Base-by-base conservation (phyloP, 2,888 invertebrate species). In the Coenonympha arcania region DNA sequence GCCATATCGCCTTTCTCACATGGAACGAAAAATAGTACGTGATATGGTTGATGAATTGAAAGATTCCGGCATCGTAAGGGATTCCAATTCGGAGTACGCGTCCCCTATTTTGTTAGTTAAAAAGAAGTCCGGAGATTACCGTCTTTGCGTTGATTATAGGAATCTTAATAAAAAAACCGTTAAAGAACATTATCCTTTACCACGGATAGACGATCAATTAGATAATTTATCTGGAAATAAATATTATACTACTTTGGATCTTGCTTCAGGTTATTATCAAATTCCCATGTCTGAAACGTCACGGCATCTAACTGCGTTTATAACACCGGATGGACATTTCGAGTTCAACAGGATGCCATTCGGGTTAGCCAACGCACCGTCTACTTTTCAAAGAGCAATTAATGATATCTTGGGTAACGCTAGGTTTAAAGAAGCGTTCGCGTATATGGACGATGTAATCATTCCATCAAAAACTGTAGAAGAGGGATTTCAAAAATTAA, bases 71-170 rank as follows among this genome's bases (percentile, higher is more conserved):
- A 24, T 41, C 3, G 18, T 41, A 4, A 8, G 19, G 4, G n/a
- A 15, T 8, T 43, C 39, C 2, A 1, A 6, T 2, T 39, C 39
- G 2, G 4, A 6, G 1, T 39, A 39, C 6, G 39, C 39, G 0
- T 22, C 22, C 1, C 39, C 39, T 2, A 11, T 39, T 3, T 24
- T 39, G 1, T 15, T 46, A 20, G 48, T 48, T 2, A 40, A 33
- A 11, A 48, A 48, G 26, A 31, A 34, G 13, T 22, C 18, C 8
- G 48, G 48, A 11, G 31, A 30, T 3, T 4, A 31, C 18, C 2
- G 48, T 6, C 5, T 48, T 6, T 48, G 48, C n/a, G 40, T 48
- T 2, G 48, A 48, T 26, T 48, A 33, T 19, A 15, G 48, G 4
- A 31, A 40, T 2, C 16, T 48, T 2, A 48, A 48, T 41, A n/a